Percentiles rank a stretch among this genome's conserved stretches.
These are phyloP conservation scores for Xyrichtys novacula DNA, from an alignment of 2,797 vertebrate species.

Conservation along the genomic window DNA sequence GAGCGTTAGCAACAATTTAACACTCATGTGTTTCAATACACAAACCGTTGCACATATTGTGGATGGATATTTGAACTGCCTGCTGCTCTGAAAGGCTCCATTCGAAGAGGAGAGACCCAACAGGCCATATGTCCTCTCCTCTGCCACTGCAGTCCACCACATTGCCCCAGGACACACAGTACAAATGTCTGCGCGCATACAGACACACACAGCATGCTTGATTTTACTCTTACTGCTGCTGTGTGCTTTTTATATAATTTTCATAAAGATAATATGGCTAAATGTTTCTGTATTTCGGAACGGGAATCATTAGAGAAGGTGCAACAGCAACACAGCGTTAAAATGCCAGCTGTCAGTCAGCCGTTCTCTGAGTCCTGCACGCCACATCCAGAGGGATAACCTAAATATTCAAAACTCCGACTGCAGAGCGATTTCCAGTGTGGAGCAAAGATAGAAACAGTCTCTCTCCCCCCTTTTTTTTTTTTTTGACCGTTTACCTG, in stretches of 20 bases:
- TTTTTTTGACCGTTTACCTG: conserved; percentile 36
- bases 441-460: neutral
- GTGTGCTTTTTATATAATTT: conserved; percentile 12
- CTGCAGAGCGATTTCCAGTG: conserved; percentile 10
- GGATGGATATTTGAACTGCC: conserved; percentile 36
- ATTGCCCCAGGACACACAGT: conserved; percentile 52
- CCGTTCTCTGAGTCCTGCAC: conserved; percentile 8
- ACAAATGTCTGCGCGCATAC: conserved; percentile 12
- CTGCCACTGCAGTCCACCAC: conserved; percentile 55
- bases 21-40: neutral
- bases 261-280: neutral
- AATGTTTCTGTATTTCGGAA: conserved; percentile 10
- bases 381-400: conserved; percentile 23
- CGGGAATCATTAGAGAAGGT: conserved; percentile 14
- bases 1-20: conserved; percentile 24
- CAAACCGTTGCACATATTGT: conserved; percentile 1
- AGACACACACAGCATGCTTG: conserved; percentile 25
- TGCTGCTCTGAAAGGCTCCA: conserved; percentile 45
- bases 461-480: neutral
- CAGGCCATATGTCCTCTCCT: conserved; percentile 67
- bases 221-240: conserved; percentile 19
- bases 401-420: conserved; percentile 30
- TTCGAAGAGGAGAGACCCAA: conserved; percentile 50
- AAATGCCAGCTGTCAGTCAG: conserved; percentile 53
- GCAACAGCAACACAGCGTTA: conserved; percentile 56